These are phyloP conservation scores for Malaclemys terrapin DNA, from an alignment of 2,113 vertebrate species.

Conservation along the genomic window DNA sequence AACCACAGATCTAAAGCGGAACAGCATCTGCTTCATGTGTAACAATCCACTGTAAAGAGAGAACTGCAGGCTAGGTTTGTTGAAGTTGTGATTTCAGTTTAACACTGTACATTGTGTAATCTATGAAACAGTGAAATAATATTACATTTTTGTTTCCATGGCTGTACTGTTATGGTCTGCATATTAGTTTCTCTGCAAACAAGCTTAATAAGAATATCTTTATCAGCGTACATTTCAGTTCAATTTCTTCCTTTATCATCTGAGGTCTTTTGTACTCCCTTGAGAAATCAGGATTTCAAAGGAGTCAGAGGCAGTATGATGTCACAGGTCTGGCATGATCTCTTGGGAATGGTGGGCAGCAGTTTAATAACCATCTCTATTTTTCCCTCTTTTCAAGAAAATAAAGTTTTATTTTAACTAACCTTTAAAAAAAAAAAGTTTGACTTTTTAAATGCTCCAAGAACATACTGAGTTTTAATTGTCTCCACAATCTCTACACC, in stretches of 20 bases:
- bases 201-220: background rate
- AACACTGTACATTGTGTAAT: background rate
- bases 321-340: background rate
- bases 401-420: background rate
- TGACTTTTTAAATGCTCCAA: background rate
- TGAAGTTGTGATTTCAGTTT: conserved; percentile 3
- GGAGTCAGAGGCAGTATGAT: background rate
- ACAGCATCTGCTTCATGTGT: background rate
- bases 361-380: background rate
- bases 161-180: background rate
- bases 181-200: background rate
- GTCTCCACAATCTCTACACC: background rate
- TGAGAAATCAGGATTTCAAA: conserved; percentile 38
- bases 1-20: conserved; percentile 22
- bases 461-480: background rate
- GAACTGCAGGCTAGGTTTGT: background rate
- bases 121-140: background rate
- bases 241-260: background rate
- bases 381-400: background rate
- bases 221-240: background rate
- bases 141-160: background rate
- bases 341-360: background rate
- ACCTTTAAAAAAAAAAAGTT: background rate
- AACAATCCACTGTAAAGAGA: background rate
- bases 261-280: background rate